Conservation (phyloP, 2,888 invertebrate species). For the Alentia gelatinosa region DNA sequence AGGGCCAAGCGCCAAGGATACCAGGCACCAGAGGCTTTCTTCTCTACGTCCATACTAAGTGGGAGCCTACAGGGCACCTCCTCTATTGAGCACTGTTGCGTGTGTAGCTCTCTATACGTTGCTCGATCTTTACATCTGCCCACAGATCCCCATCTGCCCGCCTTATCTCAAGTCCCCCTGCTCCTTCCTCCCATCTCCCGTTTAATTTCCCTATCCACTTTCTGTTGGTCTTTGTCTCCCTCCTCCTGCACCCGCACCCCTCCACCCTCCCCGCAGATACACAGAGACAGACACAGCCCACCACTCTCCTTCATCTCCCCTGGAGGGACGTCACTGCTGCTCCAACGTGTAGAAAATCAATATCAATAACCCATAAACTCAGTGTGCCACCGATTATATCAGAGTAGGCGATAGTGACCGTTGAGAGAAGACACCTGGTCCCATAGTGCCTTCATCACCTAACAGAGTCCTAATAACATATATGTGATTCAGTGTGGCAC, state of each 20-base stretch:
- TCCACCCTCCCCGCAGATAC: neutral
- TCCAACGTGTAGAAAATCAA: neutral
- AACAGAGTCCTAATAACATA: neutral
- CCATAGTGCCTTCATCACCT: neutral
- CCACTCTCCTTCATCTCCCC: neutral
- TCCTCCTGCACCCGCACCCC: neutral
- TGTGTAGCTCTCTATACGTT: neutral
- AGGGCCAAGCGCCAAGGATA: neutral
- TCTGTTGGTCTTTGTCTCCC: neutral
- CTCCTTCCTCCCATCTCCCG: too few species aligned
- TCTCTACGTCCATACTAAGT: neutral
- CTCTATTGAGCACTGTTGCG: neutral
- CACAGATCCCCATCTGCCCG: neutral
- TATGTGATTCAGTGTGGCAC: too few species aligned
- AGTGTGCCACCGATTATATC: neutral
- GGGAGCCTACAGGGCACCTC: neutral
- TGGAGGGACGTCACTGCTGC: neutral
- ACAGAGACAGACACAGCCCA: neutral
- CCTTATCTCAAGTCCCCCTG: neutral
- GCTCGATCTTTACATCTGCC: neutral
- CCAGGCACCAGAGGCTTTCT: neutral
- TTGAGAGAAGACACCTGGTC: constrained; percentile 1
- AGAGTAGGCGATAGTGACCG: neutral
- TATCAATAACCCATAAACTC: constrained; percentile 4
- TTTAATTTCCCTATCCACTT: neutral